These are phyloP conservation scores for Sebastes wilsoni DNA, from an alignment of 2,797 vertebrate genomes.

Conservation along the genomic window DNA sequence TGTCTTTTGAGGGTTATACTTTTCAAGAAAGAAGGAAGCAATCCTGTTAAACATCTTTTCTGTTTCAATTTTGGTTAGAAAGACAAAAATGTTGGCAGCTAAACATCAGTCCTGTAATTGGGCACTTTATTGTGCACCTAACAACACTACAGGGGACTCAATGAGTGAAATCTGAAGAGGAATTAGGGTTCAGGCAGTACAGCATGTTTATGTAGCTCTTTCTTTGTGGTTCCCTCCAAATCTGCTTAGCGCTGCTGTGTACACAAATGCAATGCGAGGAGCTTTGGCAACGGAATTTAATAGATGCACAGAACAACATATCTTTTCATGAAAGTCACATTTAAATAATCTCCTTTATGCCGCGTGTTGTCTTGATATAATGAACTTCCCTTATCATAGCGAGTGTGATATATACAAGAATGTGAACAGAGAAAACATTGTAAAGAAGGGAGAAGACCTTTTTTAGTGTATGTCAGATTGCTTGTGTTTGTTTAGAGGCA, in stretches of 20 bases:
- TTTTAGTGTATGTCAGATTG: background rate
- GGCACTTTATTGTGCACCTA: slow-evolving; percentile 11
- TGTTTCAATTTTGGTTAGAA: background rate
- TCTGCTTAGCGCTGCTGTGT: slow-evolving; percentile 6
- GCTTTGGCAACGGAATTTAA: background rate
- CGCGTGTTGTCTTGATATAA: background rate
- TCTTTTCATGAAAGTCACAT: background rate
- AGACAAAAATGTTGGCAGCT: background rate
- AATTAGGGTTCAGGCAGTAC: slow-evolving; percentile 9
- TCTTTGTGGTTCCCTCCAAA: slow-evolving; percentile 9
- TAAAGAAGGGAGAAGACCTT: background rate
- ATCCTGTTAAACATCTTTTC: background rate
- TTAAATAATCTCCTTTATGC: background rate
- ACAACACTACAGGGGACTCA: slow-evolving; percentile 15
- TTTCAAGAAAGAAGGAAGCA: background rate
- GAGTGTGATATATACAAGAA: background rate
- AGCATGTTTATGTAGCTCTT: slow-evolving; percentile 10
- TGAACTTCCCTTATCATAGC: background rate
- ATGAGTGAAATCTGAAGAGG: slow-evolving; percentile 20
- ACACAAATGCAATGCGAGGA: background rate
- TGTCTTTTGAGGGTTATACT: background rate
- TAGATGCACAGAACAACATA: background rate
- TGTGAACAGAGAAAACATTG: background rate
- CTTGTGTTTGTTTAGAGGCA: background rate
- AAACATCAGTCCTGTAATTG: slow-evolving; percentile 7